Evolutionary conservation across 37 sponge, comb jelly and placozoan genomes (phyloP).

Genomic region (Agelas oroides): DNA sequence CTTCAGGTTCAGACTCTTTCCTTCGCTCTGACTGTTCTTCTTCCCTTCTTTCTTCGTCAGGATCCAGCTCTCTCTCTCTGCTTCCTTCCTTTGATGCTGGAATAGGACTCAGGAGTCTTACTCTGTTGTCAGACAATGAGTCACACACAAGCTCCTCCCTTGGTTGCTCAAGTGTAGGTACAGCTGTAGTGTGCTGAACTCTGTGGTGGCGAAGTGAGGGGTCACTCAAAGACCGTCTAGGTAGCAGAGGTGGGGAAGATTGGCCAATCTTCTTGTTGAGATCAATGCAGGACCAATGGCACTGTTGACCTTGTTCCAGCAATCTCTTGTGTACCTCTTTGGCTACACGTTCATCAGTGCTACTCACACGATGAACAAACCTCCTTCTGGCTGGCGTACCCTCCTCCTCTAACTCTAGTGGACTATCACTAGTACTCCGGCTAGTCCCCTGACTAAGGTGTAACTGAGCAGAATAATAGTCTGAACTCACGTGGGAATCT

Average conservation of each 20-base stretch:
- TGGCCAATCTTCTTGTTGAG: neutral
- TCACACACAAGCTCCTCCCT: neutral
- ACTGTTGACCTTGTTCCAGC: conserved; percentile 23
- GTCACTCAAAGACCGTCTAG: conserved; percentile 3
- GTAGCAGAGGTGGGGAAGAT: neutral
- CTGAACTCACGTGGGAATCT: too few species aligned
- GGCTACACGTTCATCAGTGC: conserved; percentile 19
- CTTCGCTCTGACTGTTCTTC: too few species aligned
- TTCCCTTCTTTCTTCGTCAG: neutral
- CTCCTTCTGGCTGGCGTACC: neutral
- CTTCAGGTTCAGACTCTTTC: too few species aligned
- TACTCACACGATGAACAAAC: conserved; percentile 13
- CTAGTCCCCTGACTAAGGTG: too few species aligned
- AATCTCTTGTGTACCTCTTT: conserved; percentile 9
- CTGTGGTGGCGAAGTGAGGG: neutral
- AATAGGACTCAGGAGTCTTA: neutral
- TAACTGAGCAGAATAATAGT: too few species aligned
- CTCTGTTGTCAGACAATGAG: neutral
- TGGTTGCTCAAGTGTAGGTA: neutral
- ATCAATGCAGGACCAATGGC: conserved; percentile 32
- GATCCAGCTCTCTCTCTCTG: neutral
- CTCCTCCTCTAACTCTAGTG: too few species aligned
- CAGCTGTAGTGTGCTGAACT: too few species aligned
- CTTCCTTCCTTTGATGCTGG: neutral
- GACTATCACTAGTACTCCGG: too few species aligned